Conservation (phyloP, 2,888 invertebrate species). For the Drosophila phalerata region DNA sequence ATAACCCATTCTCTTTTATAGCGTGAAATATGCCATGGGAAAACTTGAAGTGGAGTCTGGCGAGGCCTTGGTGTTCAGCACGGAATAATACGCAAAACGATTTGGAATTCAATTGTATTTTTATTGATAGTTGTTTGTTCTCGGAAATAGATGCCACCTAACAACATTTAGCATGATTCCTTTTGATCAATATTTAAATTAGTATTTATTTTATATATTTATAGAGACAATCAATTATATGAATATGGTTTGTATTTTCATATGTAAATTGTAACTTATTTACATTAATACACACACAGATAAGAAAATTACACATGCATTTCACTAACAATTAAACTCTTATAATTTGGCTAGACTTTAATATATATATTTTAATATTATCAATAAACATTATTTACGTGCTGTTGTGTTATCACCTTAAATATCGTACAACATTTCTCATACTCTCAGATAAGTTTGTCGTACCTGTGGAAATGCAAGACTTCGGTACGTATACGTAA, state of each 20-base stretch:
- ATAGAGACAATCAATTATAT: slow-evolving; percentile 37
- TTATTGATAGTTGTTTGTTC: slow-evolving; percentile 53
- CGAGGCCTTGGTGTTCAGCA: slow-evolving; percentile 49
- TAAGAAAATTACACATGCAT: slow-evolving; percentile 39
- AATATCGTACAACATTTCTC: slow-evolving; percentile 4
- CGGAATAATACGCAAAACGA: slow-evolving; percentile 12
- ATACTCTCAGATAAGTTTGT: slow-evolving; percentile 1
- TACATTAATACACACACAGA: slow-evolving; percentile 63
- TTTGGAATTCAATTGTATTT: slow-evolving; percentile 29
- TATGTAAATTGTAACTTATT: slow-evolving; percentile 36
- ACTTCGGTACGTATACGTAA: slow-evolving; percentile 36
- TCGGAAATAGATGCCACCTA: slow-evolving; percentile 51
- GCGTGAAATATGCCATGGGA: background rate
- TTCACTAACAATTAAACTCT: slow-evolving; percentile 57
- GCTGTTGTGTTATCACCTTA: slow-evolving; percentile 46
- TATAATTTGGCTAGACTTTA: slow-evolving; percentile 70
- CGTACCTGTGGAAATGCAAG: slow-evolving; percentile 46
- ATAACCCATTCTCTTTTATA: background rate
- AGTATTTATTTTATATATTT: slow-evolving; percentile 9
- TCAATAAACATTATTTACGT: slow-evolving; percentile 42
- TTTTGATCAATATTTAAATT: slow-evolving; percentile 11
- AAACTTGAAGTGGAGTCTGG: slow-evolving; percentile 31
- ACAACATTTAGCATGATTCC: slow-evolving; percentile 61
- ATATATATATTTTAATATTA: slow-evolving; percentile 12
- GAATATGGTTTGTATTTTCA: slow-evolving; percentile 32